These are phyloP conservation scores for Chelon auratus DNA, from an alignment of 2,797 vertebrate genomes.

Conservation along the genomic window DNA sequence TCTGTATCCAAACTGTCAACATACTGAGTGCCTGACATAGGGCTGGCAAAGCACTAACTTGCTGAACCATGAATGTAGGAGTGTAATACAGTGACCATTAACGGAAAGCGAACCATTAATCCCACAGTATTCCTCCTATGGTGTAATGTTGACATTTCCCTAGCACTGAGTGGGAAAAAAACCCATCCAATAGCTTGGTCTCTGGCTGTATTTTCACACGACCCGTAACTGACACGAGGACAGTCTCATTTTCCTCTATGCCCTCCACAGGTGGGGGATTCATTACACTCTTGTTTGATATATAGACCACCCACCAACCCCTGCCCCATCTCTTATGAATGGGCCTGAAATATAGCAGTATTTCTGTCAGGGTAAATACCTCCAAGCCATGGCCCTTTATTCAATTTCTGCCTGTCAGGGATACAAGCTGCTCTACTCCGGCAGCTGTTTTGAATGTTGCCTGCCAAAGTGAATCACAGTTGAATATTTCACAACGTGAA, in stretches of 20 bases:
- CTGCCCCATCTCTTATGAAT: slow-evolving; percentile 37
- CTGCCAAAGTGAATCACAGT: slow-evolving; percentile 59
- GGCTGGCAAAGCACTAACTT: slow-evolving; percentile 18
- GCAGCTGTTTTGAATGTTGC: slow-evolving; percentile 63
- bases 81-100: slow-evolving; percentile 1
- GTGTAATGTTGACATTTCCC: slow-evolving; percentile 32
- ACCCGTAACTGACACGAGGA: slow-evolving; percentile 25
- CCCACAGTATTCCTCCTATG: slow-evolving; percentile 16
- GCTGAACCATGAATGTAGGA: slow-evolving; percentile 11
- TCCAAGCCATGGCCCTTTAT: slow-evolving; percentile 52
- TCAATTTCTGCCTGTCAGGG: slow-evolving; percentile 58
- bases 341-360: slow-evolving; percentile 54
- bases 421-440: slow-evolving; percentile 31
- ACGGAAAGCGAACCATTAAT: slow-evolving; percentile 43
- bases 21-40: not conserved
- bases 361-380: slow-evolving; percentile 67
- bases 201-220: slow-evolving; percentile 34
- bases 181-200: slow-evolving; percentile 17
- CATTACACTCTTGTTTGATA: slow-evolving; percentile 61
- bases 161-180: slow-evolving; percentile 12
- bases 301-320: slow-evolving; percentile 29
- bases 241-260: slow-evolving; percentile 54
- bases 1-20: too few relatives aligned
- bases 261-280: slow-evolving; percentile 55
- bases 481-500: slow-evolving; percentile 39